phyloP scores from a whole-genome alignment of 2,888 invertebrate genomes.

The Phaedon cochleariae region DNA sequence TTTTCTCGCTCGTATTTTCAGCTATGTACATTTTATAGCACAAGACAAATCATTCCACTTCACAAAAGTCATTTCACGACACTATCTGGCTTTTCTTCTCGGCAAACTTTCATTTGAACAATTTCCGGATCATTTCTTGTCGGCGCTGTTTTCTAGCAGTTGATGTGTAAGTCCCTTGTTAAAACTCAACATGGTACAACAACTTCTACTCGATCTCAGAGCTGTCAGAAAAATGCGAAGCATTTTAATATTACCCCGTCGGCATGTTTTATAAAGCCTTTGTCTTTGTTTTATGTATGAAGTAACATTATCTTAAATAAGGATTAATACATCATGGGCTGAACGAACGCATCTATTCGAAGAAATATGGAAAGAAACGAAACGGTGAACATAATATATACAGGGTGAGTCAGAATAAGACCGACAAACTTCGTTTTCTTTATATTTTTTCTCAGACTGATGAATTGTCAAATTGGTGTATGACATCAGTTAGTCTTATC shows the following conservation, averaged over 20 bases:
- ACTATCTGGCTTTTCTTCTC: background rate
- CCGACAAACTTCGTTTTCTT: no score
- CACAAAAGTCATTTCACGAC: background rate
- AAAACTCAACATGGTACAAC: background rate
- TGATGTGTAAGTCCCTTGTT: background rate
- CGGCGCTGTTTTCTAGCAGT: background rate
- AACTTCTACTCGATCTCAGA: background rate
- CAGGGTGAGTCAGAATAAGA: no score
- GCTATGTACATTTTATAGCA: background rate
- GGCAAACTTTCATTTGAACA: background rate
- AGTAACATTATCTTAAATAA: no score
- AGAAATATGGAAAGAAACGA: no score
- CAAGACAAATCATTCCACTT: background rate
- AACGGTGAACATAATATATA: no score
- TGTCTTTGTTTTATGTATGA: background rate
- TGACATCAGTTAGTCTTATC: no score
- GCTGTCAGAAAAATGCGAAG: background rate
- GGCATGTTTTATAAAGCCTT: background rate
- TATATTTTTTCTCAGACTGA: no score
- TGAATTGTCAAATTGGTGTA: no score
- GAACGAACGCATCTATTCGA: no score
- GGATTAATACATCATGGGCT: no score
- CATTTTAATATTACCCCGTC: background rate
- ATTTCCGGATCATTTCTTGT: conserved; percentile 2
- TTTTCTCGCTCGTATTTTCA: background rate